Base-by-base conservation (phyloP, 2,113 vertebrate genomes). In the Chaenocephalus aceratus region DNA sequence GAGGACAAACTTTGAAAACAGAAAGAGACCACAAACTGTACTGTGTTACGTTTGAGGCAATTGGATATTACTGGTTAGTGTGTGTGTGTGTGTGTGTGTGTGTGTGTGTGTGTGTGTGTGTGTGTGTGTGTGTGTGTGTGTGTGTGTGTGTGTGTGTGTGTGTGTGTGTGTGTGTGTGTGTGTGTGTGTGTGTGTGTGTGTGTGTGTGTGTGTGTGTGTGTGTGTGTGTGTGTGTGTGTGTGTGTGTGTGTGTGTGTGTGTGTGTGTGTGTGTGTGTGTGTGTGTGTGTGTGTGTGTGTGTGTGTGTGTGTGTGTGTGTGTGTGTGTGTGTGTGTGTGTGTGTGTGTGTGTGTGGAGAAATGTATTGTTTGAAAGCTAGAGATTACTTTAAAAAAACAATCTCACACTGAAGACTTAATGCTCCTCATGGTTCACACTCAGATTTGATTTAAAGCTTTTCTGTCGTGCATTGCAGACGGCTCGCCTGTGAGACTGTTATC, bases 1-100 rank as follows among this genome's bases (percentile, higher is more conserved):
- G 2, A 53, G 69, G 58, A 68, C 70, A 80, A 75, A 80, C 56
- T 75, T 36, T n/a, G n/a, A 14, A 48, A 76, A 51, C 4, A 63
- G 23, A 14, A 7, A 34, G 44, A 67, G 10, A 60, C 53, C 10
- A 12, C 10, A 23, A 52, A 49, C 18, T 34, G 11, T 2, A 3
- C 51, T 41, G 26, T 75, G 36, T 6, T 4, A 26, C 41, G 5
- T 64, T 18, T 26, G 0, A 59, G 23, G 36, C 49, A 36, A 45
- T 15, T 16, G 6, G 30, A 62, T 49, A 4, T 52, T 1, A 6
- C 7, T 60, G 52, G 64, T 66, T n/a, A 1, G 60, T 45, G 11
- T 21, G 15, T 30, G 26, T 26, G 26, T 26, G 26, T 21, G 21
- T 21, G 21, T 21, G 21, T 21, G 21, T 21, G 21, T 21, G 21